Conservation (phyloP, 1,140 invertebrate species). For the Oscheius sp. region DNA sequence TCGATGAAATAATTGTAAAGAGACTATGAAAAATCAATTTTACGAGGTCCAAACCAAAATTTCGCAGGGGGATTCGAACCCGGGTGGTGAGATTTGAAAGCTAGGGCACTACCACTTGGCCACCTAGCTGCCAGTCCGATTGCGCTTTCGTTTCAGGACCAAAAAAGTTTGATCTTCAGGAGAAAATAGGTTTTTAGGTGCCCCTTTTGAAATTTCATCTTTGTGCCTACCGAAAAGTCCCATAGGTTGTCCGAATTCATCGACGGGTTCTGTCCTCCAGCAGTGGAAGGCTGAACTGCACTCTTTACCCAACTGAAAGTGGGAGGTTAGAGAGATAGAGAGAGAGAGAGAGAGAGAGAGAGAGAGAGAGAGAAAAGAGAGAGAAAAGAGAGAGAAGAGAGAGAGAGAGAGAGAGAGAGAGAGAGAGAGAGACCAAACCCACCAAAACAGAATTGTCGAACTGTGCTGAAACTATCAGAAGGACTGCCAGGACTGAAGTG, state of each 20-base stretch:
- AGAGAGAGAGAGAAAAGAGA: too few species aligned
- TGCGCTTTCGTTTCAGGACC: too few species aligned
- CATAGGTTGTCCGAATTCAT: constrained; percentile 21
- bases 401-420: constrained; percentile 7
- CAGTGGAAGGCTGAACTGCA: constrained; percentile 23
- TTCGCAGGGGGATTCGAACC: too few species aligned
- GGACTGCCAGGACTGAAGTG: neutral
- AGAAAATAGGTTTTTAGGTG: neutral
- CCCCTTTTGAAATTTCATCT: neutral
- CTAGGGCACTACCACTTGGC: too few species aligned
- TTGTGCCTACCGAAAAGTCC: neutral
- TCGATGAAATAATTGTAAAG: too few species aligned
- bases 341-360: neutral
- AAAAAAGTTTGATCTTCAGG: too few species aligned
- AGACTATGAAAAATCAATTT: too few species aligned
- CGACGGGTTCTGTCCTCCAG: constrained; percentile 23
- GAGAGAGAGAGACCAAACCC: neutral
- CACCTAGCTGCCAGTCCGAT: too few species aligned
- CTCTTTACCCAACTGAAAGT: constrained; percentile 10
- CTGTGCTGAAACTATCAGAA: neutral
- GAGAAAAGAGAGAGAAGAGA: neutral
- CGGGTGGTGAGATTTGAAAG: too few species aligned
- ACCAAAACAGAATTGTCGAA: constrained; percentile 20
- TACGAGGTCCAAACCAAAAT: too few species aligned
- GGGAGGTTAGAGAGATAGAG: neutral